phyloP scores from a whole-genome alignment of 1,140 invertebrate species.

The Lutraria rhynchaena region DNA sequence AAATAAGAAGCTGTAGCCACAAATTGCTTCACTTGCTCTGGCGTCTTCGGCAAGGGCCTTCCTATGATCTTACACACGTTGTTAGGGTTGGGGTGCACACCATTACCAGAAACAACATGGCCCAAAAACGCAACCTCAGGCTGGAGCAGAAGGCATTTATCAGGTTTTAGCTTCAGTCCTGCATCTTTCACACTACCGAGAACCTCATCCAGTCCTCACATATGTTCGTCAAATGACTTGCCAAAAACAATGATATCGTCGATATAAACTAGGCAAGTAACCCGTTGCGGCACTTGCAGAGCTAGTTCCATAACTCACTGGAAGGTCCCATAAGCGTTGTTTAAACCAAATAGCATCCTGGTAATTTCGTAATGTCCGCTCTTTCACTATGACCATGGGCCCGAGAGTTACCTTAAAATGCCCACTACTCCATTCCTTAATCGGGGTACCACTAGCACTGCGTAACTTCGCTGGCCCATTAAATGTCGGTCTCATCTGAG shows the following conservation, averaged over 20 bases:
- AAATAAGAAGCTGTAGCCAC: slow-evolving; percentile 54
- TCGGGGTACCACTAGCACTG: no score
- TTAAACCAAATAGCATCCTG: slow-evolving; percentile 14
- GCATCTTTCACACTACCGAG: slow-evolving; percentile 35
- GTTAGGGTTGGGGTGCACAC: slow-evolving; percentile 31
- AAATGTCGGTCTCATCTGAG: no score
- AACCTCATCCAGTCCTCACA: slow-evolving; percentile 12
- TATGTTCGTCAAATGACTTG: slow-evolving; percentile 9
- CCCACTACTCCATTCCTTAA: no score
- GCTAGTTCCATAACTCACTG: background rate
- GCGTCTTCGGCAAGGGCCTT: slow-evolving; percentile 46
- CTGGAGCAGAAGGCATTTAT: slow-evolving; percentile 59
- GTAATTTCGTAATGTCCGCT: background rate
- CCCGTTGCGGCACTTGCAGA: background rate
- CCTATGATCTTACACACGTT: slow-evolving; percentile 5
- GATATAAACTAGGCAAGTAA: slow-evolving; percentile 1
- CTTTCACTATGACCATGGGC: no score
- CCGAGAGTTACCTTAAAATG: no score
- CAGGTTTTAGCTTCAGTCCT: slow-evolving; percentile 52
- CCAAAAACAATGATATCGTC: slow-evolving; percentile 20
- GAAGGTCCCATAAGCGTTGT: slow-evolving; percentile 2
- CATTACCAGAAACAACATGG: slow-evolving; percentile 46
- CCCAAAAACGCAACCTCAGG: slow-evolving; percentile 55
- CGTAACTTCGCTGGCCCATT: no score
- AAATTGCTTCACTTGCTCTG: slow-evolving; percentile 42